Conservation (phyloP, 2,888 invertebrate species). For the Arctia plantaginis region DNA sequence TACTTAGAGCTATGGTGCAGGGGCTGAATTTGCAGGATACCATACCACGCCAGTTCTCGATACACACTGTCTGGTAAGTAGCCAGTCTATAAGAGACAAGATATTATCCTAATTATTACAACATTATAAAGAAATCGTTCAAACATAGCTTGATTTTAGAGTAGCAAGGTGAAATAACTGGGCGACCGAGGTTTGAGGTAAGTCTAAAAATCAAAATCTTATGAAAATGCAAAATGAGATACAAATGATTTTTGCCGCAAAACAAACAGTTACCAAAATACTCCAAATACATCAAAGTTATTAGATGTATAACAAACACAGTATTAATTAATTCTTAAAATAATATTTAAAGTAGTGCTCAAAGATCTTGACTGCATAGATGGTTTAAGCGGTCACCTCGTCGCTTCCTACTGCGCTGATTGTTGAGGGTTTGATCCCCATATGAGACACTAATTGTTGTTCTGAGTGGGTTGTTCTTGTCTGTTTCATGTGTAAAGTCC, state of each 20-base stretch:
- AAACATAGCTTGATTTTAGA: background rate
- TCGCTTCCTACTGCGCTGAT: background rate
- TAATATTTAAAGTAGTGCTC: too few relatives aligned
- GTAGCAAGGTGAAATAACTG: background rate
- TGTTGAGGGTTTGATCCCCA: background rate
- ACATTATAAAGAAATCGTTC: background rate
- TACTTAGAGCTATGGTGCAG: slow-evolving; percentile 79
- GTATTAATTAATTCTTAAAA: too few relatives aligned
- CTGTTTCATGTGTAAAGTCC: background rate
- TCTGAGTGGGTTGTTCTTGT: background rate
- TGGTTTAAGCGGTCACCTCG: too few relatives aligned
- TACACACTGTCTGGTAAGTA: slow-evolving; percentile 82
- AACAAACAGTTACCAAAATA: too few relatives aligned
- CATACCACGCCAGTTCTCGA: slow-evolving; percentile 82
- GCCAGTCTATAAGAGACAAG: slow-evolving; percentile 69
- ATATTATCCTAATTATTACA: background rate
- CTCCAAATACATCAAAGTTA: too few relatives aligned
- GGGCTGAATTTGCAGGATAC: slow-evolving; percentile 80
- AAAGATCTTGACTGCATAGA: too few relatives aligned
- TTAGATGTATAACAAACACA: too few relatives aligned
- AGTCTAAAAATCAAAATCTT: too few relatives aligned
- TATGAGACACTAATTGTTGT: background rate
- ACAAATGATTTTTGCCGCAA: too few relatives aligned
- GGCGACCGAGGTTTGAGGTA: background rate
- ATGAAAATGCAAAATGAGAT: too few relatives aligned